Conservation (phyloP, 2,888 invertebrate genomes). For the Argyresthia albistria region DNA sequence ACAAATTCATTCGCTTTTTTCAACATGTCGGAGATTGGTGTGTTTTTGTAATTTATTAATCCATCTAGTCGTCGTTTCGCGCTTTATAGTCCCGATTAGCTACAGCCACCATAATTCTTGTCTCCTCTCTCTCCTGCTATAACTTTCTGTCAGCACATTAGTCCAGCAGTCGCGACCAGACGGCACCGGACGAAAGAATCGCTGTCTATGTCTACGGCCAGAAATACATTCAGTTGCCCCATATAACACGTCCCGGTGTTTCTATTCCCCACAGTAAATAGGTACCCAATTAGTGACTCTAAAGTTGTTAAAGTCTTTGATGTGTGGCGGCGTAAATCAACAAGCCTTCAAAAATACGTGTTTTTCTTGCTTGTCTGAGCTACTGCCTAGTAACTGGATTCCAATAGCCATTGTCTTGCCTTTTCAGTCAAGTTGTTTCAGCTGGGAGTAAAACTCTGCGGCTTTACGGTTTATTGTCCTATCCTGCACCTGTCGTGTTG, state of each 20-base stretch:
- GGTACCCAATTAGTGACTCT: slow-evolving; percentile 22
- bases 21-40: too few species aligned
- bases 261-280: slow-evolving; percentile 24
- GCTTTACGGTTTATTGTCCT: too few species aligned
- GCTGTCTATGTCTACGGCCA: slow-evolving; percentile 25
- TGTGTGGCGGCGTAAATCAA: not conserved
- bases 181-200: slow-evolving; percentile 23
- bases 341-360: too few species aligned
- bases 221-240: slow-evolving; percentile 49
- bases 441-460: too few species aligned
- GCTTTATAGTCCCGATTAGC: not conserved
- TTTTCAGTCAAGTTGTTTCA: too few species aligned
- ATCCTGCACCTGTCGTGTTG: too few species aligned
- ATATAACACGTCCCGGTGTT: slow-evolving; percentile 35
- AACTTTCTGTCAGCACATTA: slow-evolving; percentile 20
- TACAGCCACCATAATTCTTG: not conserved
- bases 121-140: not conserved
- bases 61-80: too few species aligned
- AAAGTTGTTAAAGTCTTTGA: slow-evolving; percentile 1
- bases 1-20: too few species aligned
- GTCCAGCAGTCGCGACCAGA: slow-evolving; percentile 18
- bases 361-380: too few species aligned
- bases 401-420: too few species aligned
- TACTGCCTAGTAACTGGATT: too few species aligned
- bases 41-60: too few species aligned